A percentile compares a stretch with the other conserved stretches of the same genome.
phyloP scores from a whole-genome alignment of 1,140 invertebrate genomes.

The Lethrus apterus region DNA sequence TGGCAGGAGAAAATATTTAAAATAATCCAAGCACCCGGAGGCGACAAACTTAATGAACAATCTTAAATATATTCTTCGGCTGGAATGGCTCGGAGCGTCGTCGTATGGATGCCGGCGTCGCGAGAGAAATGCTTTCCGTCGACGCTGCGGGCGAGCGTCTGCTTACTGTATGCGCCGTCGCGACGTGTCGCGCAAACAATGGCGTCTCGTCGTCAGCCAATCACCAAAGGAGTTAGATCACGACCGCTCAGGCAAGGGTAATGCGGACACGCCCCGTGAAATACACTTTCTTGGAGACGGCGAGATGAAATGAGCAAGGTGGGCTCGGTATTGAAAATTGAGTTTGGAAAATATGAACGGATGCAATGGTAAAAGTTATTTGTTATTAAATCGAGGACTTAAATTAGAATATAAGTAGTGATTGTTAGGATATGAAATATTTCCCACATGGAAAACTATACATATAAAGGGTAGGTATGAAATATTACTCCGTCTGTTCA shows the following conservation, averaged over 20 bases:
- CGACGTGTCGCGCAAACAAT: constrained; percentile 33
- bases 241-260: constrained; percentile 31
- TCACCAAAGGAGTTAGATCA: constrained; percentile 29
- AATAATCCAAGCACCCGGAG: constrained; percentile 9
- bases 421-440: neutral
- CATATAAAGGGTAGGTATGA: too few relatives aligned
- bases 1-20: too few relatives aligned
- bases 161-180: constrained; percentile 33
- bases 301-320: neutral
- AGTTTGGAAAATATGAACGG: neutral
- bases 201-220: constrained; percentile 34
- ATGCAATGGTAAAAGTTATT: neutral
- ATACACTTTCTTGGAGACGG: constrained; percentile 10
- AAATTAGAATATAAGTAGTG: neutral
- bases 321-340: neutral
- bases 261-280: constrained; percentile 24
- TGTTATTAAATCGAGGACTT: neutral
- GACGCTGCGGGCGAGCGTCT: constrained; percentile 29
- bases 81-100: constrained; percentile 21
- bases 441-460: too few relatives aligned
- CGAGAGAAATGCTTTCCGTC: constrained; percentile 30
- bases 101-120: constrained; percentile 26
- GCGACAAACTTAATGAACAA: constrained; percentile 9
- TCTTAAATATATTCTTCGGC: neutral
- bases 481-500: too few relatives aligned